phyloP scores from a whole-genome alignment of 2,888 invertebrate genomes.

The Erynnis tages region DNA sequence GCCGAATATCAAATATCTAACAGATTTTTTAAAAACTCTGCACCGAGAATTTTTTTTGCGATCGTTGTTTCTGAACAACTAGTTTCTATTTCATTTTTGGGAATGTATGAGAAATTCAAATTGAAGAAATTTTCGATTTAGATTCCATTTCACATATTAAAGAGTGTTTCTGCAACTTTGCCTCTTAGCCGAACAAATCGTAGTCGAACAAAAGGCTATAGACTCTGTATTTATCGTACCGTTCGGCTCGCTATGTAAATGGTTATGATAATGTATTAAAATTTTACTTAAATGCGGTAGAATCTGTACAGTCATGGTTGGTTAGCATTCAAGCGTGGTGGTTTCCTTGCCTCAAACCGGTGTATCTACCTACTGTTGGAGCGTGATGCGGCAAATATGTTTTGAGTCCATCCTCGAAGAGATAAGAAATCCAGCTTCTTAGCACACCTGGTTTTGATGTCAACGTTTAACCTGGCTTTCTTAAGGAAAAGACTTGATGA shows the following conservation, averaged over 20 bases:
- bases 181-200: neutral
- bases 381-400: conserved; percentile 62
- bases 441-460: conserved; percentile 1
- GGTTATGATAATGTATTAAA: conserved; percentile 71
- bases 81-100: too few relatives aligned
- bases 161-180: neutral
- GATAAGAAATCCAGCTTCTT: conserved; percentile 30
- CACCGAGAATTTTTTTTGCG: too few relatives aligned
- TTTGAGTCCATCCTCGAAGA: conserved; percentile 35
- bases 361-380: conserved; percentile 44
- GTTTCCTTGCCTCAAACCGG: conserved; percentile 54
- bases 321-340: conserved; percentile 54
- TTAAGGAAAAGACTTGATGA: too few relatives aligned
- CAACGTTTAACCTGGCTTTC: too few relatives aligned
- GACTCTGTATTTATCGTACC: conserved; percentile 57
- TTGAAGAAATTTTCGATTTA: too few relatives aligned
- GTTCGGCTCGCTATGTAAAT: conserved; percentile 70
- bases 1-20: too few relatives aligned
- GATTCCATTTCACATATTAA: too few relatives aligned
- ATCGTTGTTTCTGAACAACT: too few relatives aligned
- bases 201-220: conserved; percentile 32
- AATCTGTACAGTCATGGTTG: conserved; percentile 71
- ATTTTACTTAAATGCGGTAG: conserved; percentile 72
- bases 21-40: too few relatives aligned
- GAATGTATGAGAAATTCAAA: too few relatives aligned